These are phyloP conservation scores for Cacatua alba DNA, from an alignment of 2,113 vertebrate species.

Conservation along the genomic window DNA sequence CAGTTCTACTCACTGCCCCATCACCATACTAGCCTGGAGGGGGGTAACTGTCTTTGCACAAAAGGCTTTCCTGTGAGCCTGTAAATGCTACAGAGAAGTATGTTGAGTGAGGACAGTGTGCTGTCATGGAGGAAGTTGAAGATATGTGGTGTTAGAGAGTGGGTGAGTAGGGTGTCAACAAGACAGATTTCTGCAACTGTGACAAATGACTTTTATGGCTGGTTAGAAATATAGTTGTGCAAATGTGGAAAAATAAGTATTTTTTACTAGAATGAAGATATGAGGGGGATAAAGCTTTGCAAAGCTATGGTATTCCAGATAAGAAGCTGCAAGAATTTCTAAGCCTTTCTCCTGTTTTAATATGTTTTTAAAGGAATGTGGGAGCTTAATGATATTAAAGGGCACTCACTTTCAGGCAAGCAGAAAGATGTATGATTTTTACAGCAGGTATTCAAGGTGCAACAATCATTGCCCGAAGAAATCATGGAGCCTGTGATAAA, in stretches of 20 bases:
- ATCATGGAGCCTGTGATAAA: background rate
- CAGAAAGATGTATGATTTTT: background rate
- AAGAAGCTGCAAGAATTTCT: background rate
- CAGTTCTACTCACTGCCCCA: background rate
- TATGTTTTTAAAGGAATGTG: background rate
- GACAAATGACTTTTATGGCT: background rate
- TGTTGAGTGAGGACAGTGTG: background rate
- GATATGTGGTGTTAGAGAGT: fast-evolving
- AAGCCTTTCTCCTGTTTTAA: background rate
- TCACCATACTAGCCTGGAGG: background rate
- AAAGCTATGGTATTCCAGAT: background rate
- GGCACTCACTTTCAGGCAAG: background rate
- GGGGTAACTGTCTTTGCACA: fast-evolving
- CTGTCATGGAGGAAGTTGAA: background rate
- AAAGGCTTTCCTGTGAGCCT: background rate
- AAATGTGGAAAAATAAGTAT: background rate
- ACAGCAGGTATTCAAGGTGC: background rate
- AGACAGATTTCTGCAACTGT: background rate
- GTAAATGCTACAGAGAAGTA: background rate
- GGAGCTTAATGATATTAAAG: background rate
- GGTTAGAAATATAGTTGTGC: background rate
- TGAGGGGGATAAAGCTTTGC: background rate
- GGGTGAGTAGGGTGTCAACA: background rate
- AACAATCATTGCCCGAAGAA: background rate
- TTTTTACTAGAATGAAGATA: background rate